Evolutionary conservation across 2,113 vertebrate genomes (phyloP).

Genomic region (Accipiter virgatus): DNA sequence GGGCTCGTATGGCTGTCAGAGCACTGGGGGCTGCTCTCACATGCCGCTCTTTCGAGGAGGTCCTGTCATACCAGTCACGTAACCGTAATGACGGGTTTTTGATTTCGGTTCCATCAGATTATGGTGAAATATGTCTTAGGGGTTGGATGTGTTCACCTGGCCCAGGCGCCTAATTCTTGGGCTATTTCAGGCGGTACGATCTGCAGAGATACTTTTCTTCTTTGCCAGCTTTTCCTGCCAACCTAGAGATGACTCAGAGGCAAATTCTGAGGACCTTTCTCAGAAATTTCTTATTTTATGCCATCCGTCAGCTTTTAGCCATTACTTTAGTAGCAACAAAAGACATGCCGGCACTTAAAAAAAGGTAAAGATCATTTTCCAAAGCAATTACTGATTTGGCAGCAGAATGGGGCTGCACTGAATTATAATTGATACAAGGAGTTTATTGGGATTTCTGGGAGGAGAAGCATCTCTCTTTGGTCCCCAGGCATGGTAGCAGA

Average conservation of each 20-base stretch:
- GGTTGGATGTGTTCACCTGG: background rate
- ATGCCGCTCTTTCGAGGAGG: background rate
- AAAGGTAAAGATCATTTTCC: background rate
- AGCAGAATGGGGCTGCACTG: background rate
- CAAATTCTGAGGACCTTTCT: background rate
- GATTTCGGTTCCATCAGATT: background rate
- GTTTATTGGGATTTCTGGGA: background rate
- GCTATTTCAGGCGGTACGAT: background rate
- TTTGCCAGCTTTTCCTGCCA: background rate
- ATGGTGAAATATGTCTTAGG: background rate
- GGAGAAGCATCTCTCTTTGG: background rate
- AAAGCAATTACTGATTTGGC: background rate
- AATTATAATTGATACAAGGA: background rate
- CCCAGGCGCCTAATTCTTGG: background rate
- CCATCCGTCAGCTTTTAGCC: background rate
- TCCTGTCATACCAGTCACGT: rapidly evolving
- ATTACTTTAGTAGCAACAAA: background rate
- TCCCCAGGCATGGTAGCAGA: background rate
- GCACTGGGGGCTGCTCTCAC: background rate
- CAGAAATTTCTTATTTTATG: background rate
- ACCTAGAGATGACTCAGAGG: background rate
- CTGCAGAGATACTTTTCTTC: background rate
- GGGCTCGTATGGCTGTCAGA: background rate
- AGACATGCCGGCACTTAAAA: background rate
- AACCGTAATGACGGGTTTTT: background rate